Base-by-base conservation (phyloP, 2,797 vertebrate species). In the Halcyon smyrnensis region DNA sequence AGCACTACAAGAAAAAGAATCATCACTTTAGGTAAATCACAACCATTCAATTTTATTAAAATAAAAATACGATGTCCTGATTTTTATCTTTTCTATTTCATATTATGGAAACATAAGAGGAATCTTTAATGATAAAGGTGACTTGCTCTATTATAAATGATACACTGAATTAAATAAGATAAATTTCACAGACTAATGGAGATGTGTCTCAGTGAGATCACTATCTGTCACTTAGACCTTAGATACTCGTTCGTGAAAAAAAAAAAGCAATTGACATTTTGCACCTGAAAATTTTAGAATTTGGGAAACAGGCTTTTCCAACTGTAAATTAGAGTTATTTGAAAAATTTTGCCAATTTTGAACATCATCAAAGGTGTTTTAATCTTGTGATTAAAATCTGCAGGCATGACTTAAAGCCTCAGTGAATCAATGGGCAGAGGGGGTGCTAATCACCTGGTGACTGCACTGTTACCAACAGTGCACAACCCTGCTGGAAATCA, bases 401-500 rank as follows among this genome's bases (percentile, higher is more conserved):
- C 13, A 68, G 19, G 16, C 24, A 36, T 64, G 46, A 77, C 67
- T 93, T 41, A 79, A 89, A 85, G 54, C 28, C 41, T 32, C 0
- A 1, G 48, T 68, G 50, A 87, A 80, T 50, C 60, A 64, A 67
- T 6, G 6, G 62, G 39, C 15, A 62, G 32, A 62, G 41, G 15
- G 17, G 5, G 6, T 74, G 25, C 39, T 39, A 64, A 28, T 90
- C 64, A 75, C 53, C 56, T 68, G 39, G 81, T 57, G 68, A 80
- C 68, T 50, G 25, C 51, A 12, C 34, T 74, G 78, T 62, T 92
- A 63, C 68, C 78, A 74, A 5, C 1, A 6, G 67, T 54, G 64
- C 48, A 57, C 79, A 93, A 15, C 75, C 60, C 48, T 57, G 60
- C 41, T 90, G 75, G 77, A 96, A 96, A 94, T 32, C 77, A 93